phyloP scores from a whole-genome alignment of 2,888 invertebrate species.

The Spialia ferax region DNA sequence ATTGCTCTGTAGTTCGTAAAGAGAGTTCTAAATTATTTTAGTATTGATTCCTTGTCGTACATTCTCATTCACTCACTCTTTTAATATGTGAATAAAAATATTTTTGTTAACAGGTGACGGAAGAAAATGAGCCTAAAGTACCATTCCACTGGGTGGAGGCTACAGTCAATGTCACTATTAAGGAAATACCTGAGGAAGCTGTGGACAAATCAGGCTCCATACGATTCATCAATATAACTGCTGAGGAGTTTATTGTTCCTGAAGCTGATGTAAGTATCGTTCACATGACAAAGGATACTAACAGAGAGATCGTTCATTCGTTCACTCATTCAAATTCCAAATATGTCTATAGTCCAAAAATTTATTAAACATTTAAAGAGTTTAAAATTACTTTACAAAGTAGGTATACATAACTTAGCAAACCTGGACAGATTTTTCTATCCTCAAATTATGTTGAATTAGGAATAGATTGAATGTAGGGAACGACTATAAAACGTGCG shows the following conservation, averaged over 20 bases:
- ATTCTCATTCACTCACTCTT: background rate
- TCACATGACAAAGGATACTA: background rate
- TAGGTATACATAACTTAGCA: too few relatives aligned
- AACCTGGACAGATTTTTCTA: too few relatives aligned
- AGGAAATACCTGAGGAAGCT: slow-evolving; percentile 96
- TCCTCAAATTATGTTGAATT: too few relatives aligned
- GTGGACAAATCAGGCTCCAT: slow-evolving; percentile 97
- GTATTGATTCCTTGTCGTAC: too few relatives aligned
- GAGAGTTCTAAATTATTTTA: too few relatives aligned
- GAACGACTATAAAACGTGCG: too few relatives aligned
- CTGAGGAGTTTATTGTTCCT: slow-evolving; percentile 94
- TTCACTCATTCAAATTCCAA: too few relatives aligned
- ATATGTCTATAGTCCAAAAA: too few relatives aligned
- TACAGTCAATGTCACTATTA: slow-evolving; percentile 94
- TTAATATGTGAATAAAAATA: background rate
- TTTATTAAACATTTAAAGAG: too few relatives aligned
- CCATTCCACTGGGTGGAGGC: slow-evolving; percentile 91
- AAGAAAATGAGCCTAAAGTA: slow-evolving; percentile 87
- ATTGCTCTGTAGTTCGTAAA: too few relatives aligned
- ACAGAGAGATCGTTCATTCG: background rate
- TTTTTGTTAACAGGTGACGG: slow-evolving; percentile 84
- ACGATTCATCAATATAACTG: slow-evolving; percentile 92
- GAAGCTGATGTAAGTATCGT: slow-evolving; percentile 75
- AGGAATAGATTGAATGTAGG: too few relatives aligned
- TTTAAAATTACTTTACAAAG: too few relatives aligned